Base-by-base conservation (phyloP, 2,888 invertebrate genomes). In the Tyria jacobaeae region DNA sequence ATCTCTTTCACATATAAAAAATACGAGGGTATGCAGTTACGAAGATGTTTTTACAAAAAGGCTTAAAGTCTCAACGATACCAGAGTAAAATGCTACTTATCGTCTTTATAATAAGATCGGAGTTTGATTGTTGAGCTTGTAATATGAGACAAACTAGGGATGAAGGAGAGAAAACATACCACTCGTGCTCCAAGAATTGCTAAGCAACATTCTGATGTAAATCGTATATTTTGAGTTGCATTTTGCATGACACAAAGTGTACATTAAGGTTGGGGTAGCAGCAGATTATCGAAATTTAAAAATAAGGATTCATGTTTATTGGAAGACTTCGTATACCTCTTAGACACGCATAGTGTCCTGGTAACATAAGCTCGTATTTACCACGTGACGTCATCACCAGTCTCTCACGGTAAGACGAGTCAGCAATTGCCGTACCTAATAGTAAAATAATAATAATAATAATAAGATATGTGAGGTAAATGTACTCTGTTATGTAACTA, bases 361-460 rank as follows among this genome's bases (percentile, higher is more conserved):
- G 90, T 92, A 85, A 63, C 61, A 59, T 70, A 77, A 88, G 89
- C 87, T 88, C 89, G 88, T n/a, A n/a, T n/a, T 89, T 89, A 81
- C 81, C 89, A 88, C 88, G 89, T 91, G 91, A 91, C 90, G 90
- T 90, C 90, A 89, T 80, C 73, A 69, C 58, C 39, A 60, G 54
- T 70, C 75, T 76, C 74, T 74, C 73, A 73, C 67, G 68, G 68
- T 12, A 50, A 25, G 17, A 17, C 31, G n/a, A 4, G n/a, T n/a
- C 12, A 37, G 14, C n/a, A n/a, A n/a, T n/a, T n/a, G n/a, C n/a
- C n/a, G n/a, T n/a, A n/a, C n/a, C n/a, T n/a, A n/a, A n/a, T n/a
- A n/a, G n/a, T n/a, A n/a, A n/a, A n/a, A n/a, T n/a, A n/a, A n/a
- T n/a, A n/a, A n/a, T n/a, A n/a, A n/a, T n/a, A n/a, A n/a, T n/a